These are phyloP conservation scores for Oreochromis grahami DNA, from an alignment of 2,797 vertebrate genomes.

Conservation along the genomic window DNA sequence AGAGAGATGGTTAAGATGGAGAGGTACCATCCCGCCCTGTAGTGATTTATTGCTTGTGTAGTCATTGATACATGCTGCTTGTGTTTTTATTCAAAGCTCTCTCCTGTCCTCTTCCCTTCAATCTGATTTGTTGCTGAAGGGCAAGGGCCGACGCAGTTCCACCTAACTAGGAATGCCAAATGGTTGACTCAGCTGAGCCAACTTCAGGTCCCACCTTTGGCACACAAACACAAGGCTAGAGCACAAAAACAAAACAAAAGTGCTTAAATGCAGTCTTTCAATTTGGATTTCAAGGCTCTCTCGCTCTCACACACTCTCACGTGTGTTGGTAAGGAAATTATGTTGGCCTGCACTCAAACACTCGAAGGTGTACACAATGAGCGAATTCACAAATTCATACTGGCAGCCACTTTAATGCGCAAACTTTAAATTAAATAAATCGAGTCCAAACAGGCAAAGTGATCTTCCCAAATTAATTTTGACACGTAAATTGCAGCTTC, in stretches of 20 bases:
- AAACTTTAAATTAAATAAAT: neutral
- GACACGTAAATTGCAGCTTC: slow-evolving; percentile 5
- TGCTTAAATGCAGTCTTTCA: neutral
- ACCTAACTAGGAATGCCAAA: slow-evolving; percentile 35
- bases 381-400: slow-evolving; percentile 6
- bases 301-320: neutral
- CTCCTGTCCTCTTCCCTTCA: neutral
- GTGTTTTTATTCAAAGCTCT: slow-evolving; percentile 15
- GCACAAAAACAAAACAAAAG: neutral
- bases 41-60: slow-evolving; percentile 17
- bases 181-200: slow-evolving; percentile 55
- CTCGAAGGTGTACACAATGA: slow-evolving; percentile 9
- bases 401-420: neutral
- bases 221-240: slow-evolving; percentile 27
- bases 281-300: neutral
- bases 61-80: slow-evolving; percentile 3
- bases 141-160: slow-evolving; percentile 11
- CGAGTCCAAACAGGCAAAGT: neutral
- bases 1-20: neutral
- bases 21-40: neutral
- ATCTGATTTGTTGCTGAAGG: slow-evolving; percentile 34
- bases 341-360: neutral
- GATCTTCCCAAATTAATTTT: neutral
- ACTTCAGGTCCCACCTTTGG: slow-evolving; percentile 47
- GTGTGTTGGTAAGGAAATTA: neutral